phyloP scores from a whole-genome alignment of 2,888 invertebrate genomes.

The Acanthosepion esculentum region DNA sequence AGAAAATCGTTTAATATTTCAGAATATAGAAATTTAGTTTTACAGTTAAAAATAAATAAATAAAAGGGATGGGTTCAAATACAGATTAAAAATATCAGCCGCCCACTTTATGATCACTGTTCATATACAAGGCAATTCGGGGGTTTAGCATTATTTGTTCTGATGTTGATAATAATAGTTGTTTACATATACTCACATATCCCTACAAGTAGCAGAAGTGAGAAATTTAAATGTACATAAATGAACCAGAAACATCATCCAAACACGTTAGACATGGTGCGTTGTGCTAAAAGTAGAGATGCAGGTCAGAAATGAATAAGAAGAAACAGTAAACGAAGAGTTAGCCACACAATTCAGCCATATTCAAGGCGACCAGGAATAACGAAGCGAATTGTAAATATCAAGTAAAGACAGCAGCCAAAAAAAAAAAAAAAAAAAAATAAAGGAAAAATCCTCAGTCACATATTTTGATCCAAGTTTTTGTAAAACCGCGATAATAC shows the following conservation, averaged over 20 bases:
- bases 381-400: neutral
- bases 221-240: neutral
- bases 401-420: neutral
- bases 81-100: neutral
- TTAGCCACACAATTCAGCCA: neutral
- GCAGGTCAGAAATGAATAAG: neutral
- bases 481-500: neutral
- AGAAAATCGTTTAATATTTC: neutral
- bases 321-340: neutral
- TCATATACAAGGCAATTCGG: neutral
- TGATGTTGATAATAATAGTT: neutral
- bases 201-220: slow-evolving; percentile 17
- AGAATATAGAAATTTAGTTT: neutral
- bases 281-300: neutral
- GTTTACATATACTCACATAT: slow-evolving; percentile 33
- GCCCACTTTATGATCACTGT: neutral
- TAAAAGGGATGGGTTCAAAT: neutral
- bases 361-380: slow-evolving; percentile 33
- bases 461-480: neutral
- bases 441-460: neutral
- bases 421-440: neutral
- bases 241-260: neutral
- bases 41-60: neutral
- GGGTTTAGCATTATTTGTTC: neutral
- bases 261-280: neutral